Percentiles rank a stretch among this genome's conserved stretches.
These are phyloP conservation scores for Alca torda DNA, from an alignment of 2,797 vertebrate genomes.

Conservation along the genomic window DNA sequence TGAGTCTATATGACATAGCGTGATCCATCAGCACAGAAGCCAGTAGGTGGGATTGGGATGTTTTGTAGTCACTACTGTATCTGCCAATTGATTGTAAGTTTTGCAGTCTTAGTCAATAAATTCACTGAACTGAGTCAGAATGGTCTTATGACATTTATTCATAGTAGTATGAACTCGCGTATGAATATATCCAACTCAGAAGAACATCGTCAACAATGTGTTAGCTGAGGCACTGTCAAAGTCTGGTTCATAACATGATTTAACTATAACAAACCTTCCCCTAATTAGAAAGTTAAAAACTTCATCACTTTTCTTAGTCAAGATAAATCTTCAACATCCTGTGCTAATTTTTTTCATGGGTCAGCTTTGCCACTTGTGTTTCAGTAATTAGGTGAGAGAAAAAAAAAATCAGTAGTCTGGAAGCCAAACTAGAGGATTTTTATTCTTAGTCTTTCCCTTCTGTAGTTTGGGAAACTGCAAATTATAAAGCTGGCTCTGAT, in stretches of 20 bases:
- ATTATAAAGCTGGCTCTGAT: conserved; percentile 42
- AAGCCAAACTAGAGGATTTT: not conserved
- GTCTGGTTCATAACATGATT: not conserved
- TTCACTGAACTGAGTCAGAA: conserved; percentile 38
- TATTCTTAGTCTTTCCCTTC: conserved; percentile 42
- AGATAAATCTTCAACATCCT: not conserved
- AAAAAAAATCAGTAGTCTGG: not conserved
- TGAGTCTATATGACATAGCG: not conserved
- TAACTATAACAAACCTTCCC: not conserved
- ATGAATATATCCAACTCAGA: not conserved
- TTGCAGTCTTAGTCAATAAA: not conserved
- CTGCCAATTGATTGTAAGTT: not conserved
- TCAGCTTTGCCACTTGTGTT: not conserved
- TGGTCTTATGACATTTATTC: conserved; percentile 45
- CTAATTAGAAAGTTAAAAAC: conserved; percentile 11
- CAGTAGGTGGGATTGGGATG: not conserved
- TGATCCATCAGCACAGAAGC: not conserved
- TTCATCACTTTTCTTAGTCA: not conserved
- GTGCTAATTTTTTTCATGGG: not conserved
- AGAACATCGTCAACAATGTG: not conserved
- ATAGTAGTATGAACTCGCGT: not conserved
- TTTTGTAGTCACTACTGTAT: not conserved
- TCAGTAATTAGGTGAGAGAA: conserved; percentile 3
- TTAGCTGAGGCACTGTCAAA: not conserved
- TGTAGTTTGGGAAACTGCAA: conserved; percentile 35